Conservation (phyloP, 2,888 invertebrate genomes). For the Cyrtodaria siliqua region DNA sequence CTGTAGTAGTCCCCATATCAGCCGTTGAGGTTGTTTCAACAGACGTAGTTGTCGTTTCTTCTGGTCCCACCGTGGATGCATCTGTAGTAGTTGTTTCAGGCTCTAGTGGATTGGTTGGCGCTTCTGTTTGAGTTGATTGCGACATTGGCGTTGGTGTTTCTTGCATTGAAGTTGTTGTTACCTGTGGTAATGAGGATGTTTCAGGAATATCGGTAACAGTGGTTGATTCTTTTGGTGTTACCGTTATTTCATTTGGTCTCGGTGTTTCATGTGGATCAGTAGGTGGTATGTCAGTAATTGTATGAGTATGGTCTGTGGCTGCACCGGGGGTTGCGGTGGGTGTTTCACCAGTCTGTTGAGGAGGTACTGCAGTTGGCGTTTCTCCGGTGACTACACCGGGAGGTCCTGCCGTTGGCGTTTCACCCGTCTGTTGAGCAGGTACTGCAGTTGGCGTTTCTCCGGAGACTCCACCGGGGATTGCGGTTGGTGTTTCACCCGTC, state of each 20-base stretch:
- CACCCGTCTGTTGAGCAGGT: too few relatives aligned
- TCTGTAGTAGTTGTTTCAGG: neutral
- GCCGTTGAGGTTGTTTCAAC: conserved; percentile 1
- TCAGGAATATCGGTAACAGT: neutral
- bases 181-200: neutral
- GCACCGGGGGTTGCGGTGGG: neutral
- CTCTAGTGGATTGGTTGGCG: neutral
- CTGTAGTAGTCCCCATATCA: neutral
- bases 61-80: neutral
- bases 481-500: too few relatives aligned
- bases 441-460: too few relatives aligned
- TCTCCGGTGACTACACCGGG: too few relatives aligned
- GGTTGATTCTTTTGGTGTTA: neutral
- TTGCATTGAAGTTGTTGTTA: conserved; percentile 5
- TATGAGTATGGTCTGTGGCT: neutral
- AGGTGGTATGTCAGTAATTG: too few relatives aligned
- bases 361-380: too few relatives aligned
- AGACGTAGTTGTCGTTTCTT: neutral
- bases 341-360: too few relatives aligned
- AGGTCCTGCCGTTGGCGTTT: too few relatives aligned
- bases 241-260: neutral
- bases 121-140: too few relatives aligned
- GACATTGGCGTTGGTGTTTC: neutral
- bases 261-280: neutral
- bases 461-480: too few relatives aligned